Conservation (phyloP, 2,888 invertebrate species). For the Euzophera pinguis region DNA sequence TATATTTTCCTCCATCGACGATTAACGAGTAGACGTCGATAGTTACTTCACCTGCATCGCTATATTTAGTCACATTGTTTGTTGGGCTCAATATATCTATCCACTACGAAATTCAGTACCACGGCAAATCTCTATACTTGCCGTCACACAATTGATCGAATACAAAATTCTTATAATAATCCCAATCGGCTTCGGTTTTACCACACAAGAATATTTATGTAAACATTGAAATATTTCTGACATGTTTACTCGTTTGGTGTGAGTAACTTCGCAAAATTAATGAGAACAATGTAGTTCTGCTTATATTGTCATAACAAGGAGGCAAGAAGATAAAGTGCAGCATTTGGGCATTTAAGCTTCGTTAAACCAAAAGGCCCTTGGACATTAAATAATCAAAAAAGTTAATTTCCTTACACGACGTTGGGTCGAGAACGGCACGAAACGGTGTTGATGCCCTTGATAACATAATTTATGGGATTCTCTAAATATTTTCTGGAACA, state of each 20-base stretch:
- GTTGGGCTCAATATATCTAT: slow-evolving; percentile 59
- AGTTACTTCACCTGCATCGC: slow-evolving; percentile 57
- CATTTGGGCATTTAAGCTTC: not conserved
- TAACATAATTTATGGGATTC: slow-evolving; percentile 24
- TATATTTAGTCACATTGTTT: slow-evolving; percentile 75
- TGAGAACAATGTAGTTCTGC: slow-evolving; percentile 5
- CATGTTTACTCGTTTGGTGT: slow-evolving; percentile 9
- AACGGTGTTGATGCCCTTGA: slow-evolving; percentile 25
- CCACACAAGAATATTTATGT: slow-evolving; percentile 8
- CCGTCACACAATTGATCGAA: slow-evolving; percentile 3
- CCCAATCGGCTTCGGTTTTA: not conserved
- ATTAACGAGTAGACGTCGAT: slow-evolving; percentile 24
- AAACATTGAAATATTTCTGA: slow-evolving; percentile 10
- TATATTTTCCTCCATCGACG: slow-evolving; percentile 33
- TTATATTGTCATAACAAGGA: not conserved
- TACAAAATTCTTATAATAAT: not conserved
- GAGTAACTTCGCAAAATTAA: slow-evolving; percentile 2
- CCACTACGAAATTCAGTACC: slow-evolving; percentile 42
- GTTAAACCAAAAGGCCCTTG: not conserved
- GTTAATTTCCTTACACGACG: slow-evolving; percentile 3
- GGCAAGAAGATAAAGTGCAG: not conserved
- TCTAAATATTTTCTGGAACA: slow-evolving; percentile 20
- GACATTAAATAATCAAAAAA: not conserved
- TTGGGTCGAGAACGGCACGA: slow-evolving; percentile 6
- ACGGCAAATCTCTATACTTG: slow-evolving; percentile 21